These are phyloP conservation scores for Celastrina argiolus DNA, from an alignment of 2,888 invertebrate genomes.

Conservation along the genomic window DNA sequence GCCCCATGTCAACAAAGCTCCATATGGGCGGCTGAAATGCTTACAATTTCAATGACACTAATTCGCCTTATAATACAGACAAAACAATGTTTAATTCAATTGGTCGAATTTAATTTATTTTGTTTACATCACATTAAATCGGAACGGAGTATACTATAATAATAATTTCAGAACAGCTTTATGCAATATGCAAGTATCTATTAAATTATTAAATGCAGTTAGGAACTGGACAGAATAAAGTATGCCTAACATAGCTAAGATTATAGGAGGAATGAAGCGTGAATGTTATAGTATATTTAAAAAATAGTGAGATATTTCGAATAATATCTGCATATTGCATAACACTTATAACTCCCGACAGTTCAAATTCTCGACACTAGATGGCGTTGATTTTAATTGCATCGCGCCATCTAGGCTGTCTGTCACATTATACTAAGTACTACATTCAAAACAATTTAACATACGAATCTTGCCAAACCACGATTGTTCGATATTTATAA, in stretches of 20 bases:
- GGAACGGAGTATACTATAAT: neutral
- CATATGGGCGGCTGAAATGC: too few species aligned
- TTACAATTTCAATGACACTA: too few species aligned
- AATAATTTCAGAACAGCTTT: neutral
- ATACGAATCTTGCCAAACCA: slow-evolving; percentile 42
- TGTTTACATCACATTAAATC: too few species aligned
- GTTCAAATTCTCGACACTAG: neutral
- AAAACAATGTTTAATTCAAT: too few species aligned
- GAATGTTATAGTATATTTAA: neutral
- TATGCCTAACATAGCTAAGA: neutral
- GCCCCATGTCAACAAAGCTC: too few species aligned
- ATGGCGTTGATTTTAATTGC: neutral
- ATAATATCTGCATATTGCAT: slow-evolving; percentile 11
- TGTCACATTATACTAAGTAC: neutral
- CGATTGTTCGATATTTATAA: slow-evolving; percentile 60
- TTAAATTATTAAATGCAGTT: neutral
- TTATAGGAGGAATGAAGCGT: neutral
- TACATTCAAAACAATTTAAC: neutral
- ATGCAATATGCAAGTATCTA: neutral
- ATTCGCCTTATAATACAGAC: too few species aligned
- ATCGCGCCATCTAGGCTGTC: neutral
- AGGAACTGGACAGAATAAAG: neutral
- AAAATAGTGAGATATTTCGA: neutral
- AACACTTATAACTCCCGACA: neutral
- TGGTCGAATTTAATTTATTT: too few species aligned